Percentiles rank a stretch among this genome's conserved stretches.
These are phyloP conservation scores for Scaptomyza flava DNA, from an alignment of 2,888 invertebrate species.

Conservation along the genomic window DNA sequence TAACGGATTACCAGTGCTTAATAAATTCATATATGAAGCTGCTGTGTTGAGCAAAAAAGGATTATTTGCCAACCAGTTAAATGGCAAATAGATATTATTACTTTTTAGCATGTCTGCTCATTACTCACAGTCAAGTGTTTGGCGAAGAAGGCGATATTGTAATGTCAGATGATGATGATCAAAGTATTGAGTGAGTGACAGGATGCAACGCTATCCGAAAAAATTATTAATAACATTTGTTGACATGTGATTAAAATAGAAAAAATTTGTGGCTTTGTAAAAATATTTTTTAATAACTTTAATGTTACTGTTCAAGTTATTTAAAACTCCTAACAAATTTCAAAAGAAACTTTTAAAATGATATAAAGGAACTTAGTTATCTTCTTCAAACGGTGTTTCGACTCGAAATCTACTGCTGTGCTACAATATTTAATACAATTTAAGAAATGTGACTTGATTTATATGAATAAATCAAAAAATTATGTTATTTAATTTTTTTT, in stretches of 20 bases:
- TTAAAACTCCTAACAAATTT: neutral
- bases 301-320: neutral
- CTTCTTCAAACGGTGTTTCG: too few species aligned
- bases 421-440: too few species aligned
- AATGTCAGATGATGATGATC: conserved; percentile 63
- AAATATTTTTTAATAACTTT: neutral
- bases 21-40: conserved; percentile 15
- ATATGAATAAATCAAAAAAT: too few species aligned
- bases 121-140: conserved; percentile 26
- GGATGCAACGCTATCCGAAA: neutral
- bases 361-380: too few species aligned
- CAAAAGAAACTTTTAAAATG: neutral
- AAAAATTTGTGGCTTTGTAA: neutral
- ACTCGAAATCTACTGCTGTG: too few species aligned
- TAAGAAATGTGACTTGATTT: too few species aligned
- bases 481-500: too few species aligned
- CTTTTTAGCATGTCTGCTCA: conserved; percentile 43
- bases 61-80: conserved; percentile 21
- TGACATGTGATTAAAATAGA: neutral
- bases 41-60: neutral
- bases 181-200: conserved; percentile 61
- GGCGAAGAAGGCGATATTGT: conserved; percentile 66
- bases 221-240: neutral
- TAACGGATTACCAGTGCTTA: conserved; percentile 48
- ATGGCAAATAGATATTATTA: conserved; percentile 50